These are phyloP conservation scores for Amblyopsis hoosieri DNA, from an alignment of 2,797 vertebrate species.

Conservation along the genomic window DNA sequence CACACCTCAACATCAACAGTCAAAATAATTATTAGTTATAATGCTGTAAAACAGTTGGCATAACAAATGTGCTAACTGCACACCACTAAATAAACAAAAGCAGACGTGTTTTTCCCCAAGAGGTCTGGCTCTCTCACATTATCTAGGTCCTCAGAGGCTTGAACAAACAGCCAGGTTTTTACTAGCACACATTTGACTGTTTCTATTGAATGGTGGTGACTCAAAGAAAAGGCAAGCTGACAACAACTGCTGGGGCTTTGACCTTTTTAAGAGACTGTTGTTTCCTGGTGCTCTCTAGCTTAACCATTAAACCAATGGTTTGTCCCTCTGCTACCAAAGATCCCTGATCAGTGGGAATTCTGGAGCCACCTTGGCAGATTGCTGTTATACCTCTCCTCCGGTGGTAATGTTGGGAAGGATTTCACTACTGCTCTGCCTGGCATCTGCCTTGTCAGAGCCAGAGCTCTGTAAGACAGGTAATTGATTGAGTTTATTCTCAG, in stretches of 20 bases:
- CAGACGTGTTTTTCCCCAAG: conserved; percentile 10
- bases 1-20: too few relatives aligned
- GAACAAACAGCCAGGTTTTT: conserved; percentile 51
- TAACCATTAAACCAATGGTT: conserved; percentile 73
- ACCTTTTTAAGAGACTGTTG: conserved; percentile 1
- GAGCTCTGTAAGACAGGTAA: conserved; percentile 81
- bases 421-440: conserved; percentile 70
- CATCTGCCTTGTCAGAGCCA: conserved; percentile 41
- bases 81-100: conserved; percentile 32
- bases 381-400: conserved; percentile 43
- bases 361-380: conserved; percentile 15
- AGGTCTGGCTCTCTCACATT: conserved; percentile 29
- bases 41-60: neutral
- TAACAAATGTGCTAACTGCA: neutral
- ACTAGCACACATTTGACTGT: conserved; percentile 25
- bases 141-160: conserved; percentile 23
- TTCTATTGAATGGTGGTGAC: conserved; percentile 11
- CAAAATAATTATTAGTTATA: neutral
- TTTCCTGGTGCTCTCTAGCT: conserved; percentile 54
- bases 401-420: conserved; percentile 76
- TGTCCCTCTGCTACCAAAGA: conserved; percentile 58
- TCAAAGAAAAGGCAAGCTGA: neutral
- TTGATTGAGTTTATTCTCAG: neutral
- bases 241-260: neutral
- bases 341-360: conserved; percentile 66